Percentiles rank a stretch among this genome's conserved stretches.
Conservation (phyloP, 2,797 vertebrate species). For the Ictinia mississippiensis region DNA sequence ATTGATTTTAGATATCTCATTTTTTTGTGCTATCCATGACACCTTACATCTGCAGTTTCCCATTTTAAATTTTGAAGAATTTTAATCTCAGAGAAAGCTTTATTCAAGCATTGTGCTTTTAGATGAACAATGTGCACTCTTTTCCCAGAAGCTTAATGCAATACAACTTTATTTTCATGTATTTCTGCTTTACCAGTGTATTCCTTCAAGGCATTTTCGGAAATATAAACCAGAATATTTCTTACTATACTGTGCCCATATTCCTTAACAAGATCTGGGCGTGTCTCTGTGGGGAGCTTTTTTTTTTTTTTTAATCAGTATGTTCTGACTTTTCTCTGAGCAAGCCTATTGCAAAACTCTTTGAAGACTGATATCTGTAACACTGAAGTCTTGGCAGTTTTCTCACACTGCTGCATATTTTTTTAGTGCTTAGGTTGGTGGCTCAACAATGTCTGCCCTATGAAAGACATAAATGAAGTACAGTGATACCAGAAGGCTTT, state of each 20-base stretch:
- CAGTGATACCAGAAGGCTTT: neutral
- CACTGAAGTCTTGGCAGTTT: neutral
- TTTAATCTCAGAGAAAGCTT: constrained; percentile 1
- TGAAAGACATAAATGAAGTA: neutral
- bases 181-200: neutral
- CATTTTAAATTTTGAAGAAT: neutral
- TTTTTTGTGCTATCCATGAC: neutral
- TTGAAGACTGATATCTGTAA: neutral
- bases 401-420: neutral
- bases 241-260: neutral
- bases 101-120: neutral
- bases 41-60: neutral
- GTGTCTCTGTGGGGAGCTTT: neutral
- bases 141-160: neutral
- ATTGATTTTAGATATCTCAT: neutral
- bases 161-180: neutral
- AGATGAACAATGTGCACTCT: neutral
- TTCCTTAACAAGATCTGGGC: neutral
- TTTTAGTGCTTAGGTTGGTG: neutral
- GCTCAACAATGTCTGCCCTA: neutral
- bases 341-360: neutral
- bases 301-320: neutral
- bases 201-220: neutral
- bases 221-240: neutral
- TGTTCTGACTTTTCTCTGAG: neutral